Base-by-base conservation (phyloP, 2,113 vertebrate genomes). In the Dolichallabes microphthalmus region DNA sequence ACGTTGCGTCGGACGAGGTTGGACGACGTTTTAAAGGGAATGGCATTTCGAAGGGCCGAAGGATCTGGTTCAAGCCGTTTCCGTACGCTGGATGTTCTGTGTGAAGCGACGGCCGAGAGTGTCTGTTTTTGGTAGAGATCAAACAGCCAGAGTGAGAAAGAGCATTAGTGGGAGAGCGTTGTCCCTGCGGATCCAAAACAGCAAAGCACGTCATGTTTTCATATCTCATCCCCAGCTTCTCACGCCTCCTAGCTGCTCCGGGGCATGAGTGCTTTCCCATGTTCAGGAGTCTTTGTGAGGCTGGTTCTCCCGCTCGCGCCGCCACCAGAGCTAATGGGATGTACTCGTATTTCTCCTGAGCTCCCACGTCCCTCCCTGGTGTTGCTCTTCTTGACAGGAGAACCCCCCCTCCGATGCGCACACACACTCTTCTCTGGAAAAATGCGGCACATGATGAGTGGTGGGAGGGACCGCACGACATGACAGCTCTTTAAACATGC, bases 141-240 rank as follows among this genome's bases (percentile, higher is more conserved):
- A 93, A 92, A 92, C 91, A 50, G 58, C 61, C 75, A 68, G 68
- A 75, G 88, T 83, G 87, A 90, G 92, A 89, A 19, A 19, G 85
- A 75, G 64, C 39, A 45, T 66, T 85, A 86, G 83, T 64, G 60
- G 58, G 90, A 91, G 88, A 75, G 81, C 88, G 87, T 93, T 93
- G 90, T 92, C 93, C 90, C 89, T 90, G 83, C 81, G n/a, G 83
- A 88, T 90, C 89, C 83, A 89, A 83, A 45, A 86, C 87, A 87
- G 90, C 86, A 71, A 92, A 91, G 83, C 92, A 93, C 92, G 93
- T 92, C 89, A 75, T 94, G 94, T 93, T 93, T 94, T 93, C 87
- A 92, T 93, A 89, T 91, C 90, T 92, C 86, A 87, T 84, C 61
- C 89, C 85, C 74, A 66, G 45, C 82, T 86, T 90, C 85, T 87